These are phyloP conservation scores for Nebria ingens DNA, from an alignment of 1,140 invertebrate species.

Conservation along the genomic window DNA sequence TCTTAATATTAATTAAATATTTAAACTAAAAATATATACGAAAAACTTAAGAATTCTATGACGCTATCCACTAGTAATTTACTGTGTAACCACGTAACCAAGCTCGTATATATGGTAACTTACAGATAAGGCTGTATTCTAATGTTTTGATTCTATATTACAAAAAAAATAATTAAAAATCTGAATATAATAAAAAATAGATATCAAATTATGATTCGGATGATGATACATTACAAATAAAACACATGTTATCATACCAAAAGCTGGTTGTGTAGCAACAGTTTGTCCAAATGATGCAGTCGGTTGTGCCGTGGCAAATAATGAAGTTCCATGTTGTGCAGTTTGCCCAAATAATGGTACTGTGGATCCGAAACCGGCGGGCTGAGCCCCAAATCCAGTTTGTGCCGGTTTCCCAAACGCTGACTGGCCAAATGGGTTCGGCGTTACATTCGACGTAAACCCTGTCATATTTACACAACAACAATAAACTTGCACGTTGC, in stretches of 20 bases:
- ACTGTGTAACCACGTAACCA: no score
- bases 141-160: no score
- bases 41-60: constrained; percentile 15
- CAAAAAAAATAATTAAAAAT: no score
- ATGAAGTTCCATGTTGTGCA: constrained; percentile 16
- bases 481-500: background rate
- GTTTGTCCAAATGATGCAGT: constrained; percentile 40
- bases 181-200: no score
- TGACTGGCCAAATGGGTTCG: constrained; percentile 24
- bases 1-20: constrained; percentile 7
- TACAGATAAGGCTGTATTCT: no score
- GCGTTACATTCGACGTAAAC: constrained; percentile 18
- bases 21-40: background rate
- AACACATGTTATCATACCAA: constrained; percentile 33
- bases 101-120: no score
- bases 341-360: constrained; percentile 24
- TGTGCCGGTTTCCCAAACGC: constrained; percentile 22
- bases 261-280: constrained; percentile 34
- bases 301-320: constrained; percentile 20
- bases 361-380: constrained; percentile 18
- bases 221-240: no score
- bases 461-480: constrained; percentile 17
- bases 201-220: no score
- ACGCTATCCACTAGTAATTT: no score
- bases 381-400: constrained; percentile 18